A percentile compares a stretch with the other conserved stretches of the same genome.
These are phyloP conservation scores for Helicolenus hilgendorfi DNA, from an alignment of 2,797 vertebrate species.

Conservation along the genomic window DNA sequence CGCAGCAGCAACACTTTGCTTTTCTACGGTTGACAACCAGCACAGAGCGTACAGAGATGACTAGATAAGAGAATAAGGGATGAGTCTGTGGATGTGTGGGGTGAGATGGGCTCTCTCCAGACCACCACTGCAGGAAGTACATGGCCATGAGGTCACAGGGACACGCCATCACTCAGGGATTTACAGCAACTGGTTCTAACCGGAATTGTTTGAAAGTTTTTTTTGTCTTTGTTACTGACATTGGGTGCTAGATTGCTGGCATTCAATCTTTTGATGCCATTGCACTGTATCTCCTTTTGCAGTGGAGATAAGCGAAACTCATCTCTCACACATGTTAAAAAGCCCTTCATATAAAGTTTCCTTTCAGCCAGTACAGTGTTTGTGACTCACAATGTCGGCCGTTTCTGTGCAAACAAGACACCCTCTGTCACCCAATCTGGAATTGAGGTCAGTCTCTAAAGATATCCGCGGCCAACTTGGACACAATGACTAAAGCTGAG, in stretches of 20 bases:
- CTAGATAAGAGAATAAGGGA: constrained; percentile 59
- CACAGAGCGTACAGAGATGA: constrained; percentile 60
- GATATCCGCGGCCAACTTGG: constrained; percentile 52
- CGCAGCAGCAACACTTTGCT: background rate
- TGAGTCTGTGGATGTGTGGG: constrained; percentile 50
- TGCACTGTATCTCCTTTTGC: constrained; percentile 10
- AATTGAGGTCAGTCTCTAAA: constrained; percentile 53
- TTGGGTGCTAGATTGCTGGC: constrained; percentile 21
- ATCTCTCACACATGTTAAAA: constrained; percentile 23
- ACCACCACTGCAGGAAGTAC: constrained; percentile 77
- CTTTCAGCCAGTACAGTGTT: constrained; percentile 4
- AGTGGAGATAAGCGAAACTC: constrained; percentile 39
- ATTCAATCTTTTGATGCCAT: constrained; percentile 23
- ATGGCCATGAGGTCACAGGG: constrained; percentile 80
- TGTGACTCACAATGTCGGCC: constrained; percentile 34
- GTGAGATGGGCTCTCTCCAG: constrained; percentile 42
- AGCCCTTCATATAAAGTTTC: constrained; percentile 5
- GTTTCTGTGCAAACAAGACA: constrained; percentile 67
- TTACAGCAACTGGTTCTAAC: constrained; percentile 81
- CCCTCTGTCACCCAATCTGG: constrained; percentile 51
- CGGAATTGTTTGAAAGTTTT: constrained; percentile 60
- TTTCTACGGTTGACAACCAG: background rate
- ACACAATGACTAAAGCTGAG: constrained; percentile 63
- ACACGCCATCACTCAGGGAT: constrained; percentile 73
- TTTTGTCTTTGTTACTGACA: constrained; percentile 47